Percentiles rank a stretch among this genome's conserved stretches.
Evolutionary conservation across 2,888 invertebrate genomes (phyloP).

Genomic region (Sinopyrophorus schimmeli): DNA sequence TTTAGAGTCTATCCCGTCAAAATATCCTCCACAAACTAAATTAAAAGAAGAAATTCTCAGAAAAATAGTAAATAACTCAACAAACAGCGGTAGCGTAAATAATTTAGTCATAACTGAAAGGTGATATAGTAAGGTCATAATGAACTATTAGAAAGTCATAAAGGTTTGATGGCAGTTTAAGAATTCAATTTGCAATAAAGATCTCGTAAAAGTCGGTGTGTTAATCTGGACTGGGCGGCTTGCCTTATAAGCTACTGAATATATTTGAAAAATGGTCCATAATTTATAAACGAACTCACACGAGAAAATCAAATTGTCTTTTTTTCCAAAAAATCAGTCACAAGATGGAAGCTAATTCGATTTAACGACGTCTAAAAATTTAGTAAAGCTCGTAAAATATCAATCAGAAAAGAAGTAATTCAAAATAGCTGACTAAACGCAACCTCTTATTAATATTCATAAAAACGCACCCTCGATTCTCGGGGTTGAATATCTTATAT

Average conservation of each 20-base stretch:
- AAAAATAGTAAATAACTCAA: too few relatives aligned
- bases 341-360: background rate
- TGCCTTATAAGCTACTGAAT: conserved; percentile 28
- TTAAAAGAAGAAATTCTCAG: too few relatives aligned
- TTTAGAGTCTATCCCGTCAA: too few relatives aligned
- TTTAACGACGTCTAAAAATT: conserved; percentile 1
- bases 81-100: conserved; percentile 4
- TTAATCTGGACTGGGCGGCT: conserved; percentile 23
- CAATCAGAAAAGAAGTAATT: conserved; percentile 28
- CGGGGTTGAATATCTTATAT: too few relatives aligned
- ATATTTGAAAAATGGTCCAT: conserved; percentile 26
- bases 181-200: conserved; percentile 36
- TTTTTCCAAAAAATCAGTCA: conserved; percentile 9
- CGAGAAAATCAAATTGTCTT: conserved; percentile 22
- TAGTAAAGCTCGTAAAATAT: conserved; percentile 20
- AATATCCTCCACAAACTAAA: too few relatives aligned
- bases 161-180: conserved; percentile 24
- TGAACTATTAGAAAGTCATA: conserved; percentile 30
- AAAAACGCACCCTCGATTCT: too few relatives aligned
- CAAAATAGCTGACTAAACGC: conserved; percentile 27
- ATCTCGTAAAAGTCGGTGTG: conserved; percentile 32
- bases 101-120: conserved; percentile 18
- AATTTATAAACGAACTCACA: conserved; percentile 22
- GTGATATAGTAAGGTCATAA: conserved; percentile 18
- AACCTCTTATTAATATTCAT: conserved; percentile 27